Evolutionary conservation across 2,888 invertebrate genomes (phyloP).

Genomic region (Paralinhomoeus sp.): DNA sequence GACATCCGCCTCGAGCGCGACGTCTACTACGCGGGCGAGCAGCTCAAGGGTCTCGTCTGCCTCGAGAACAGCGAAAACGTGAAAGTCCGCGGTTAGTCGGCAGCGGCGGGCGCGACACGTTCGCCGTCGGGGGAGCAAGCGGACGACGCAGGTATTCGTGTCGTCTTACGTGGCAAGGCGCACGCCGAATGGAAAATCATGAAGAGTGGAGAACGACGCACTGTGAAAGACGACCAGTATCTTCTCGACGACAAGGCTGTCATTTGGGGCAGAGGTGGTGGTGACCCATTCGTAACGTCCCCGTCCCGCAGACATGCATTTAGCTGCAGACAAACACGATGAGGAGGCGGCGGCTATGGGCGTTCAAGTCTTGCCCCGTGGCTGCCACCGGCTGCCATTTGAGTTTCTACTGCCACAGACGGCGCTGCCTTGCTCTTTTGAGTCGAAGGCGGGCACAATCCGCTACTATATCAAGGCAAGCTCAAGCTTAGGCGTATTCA

Average conservation of each 20-base stretch:
- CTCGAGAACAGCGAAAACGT: conserved; percentile 49
- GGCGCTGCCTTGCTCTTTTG: conserved; percentile 49
- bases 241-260: conserved; percentile 47
- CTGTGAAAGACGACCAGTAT: conserved; percentile 51
- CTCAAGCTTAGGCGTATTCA: not conserved
- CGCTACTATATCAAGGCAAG: conserved; percentile 43
- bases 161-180: conserved; percentile 47
- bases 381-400: conserved; percentile 44
- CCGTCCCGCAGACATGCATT: not conserved
- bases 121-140: too few species aligned
- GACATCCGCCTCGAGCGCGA: conserved; percentile 51
- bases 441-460: conserved; percentile 47
- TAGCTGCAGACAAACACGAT: conserved; percentile 7
- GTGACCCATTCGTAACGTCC: conserved; percentile 3
- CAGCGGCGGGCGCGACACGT: not conserved
- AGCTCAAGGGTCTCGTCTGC: conserved; percentile 42
- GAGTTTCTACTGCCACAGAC: conserved; percentile 49
- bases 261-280: conserved; percentile 52
- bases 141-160: conserved; percentile 36
- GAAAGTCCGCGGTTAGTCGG: conserved; percentile 37
- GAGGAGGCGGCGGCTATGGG: conserved; percentile 35
- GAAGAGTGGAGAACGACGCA: conserved; percentile 46
- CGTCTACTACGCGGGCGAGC: conserved; percentile 51
- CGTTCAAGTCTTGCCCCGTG: conserved; percentile 43
- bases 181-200: conserved; percentile 54